Evolutionary conservation across 30 jellyfish, hydroid and myxozoan genomes (phyloP).

Genomic region (Chironex yamaguchii): DNA sequence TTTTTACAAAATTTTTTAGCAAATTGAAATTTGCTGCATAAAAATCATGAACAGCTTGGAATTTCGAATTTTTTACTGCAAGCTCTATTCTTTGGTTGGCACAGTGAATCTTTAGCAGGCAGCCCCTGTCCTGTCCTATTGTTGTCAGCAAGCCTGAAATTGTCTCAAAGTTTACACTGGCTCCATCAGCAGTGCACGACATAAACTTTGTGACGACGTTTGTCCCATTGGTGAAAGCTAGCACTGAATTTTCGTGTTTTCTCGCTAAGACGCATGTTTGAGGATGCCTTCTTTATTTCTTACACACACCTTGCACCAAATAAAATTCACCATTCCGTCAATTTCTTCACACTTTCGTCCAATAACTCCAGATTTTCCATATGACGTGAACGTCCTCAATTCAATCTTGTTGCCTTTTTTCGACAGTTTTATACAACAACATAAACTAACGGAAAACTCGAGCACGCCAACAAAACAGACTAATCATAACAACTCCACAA

Average conservation of each 20-base stretch:
- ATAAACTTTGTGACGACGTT: constrained; percentile 29
- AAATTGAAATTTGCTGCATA: constrained; percentile 44
- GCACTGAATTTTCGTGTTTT: constrained; percentile 28
- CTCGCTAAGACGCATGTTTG: not conserved
- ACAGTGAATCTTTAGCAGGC: constrained; percentile 79
- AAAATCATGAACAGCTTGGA: constrained; percentile 50
- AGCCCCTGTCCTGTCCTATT: constrained; percentile 27
- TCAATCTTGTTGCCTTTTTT: constrained; percentile 38
- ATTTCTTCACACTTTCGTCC: constrained; percentile 23
- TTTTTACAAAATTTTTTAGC: constrained; percentile 69
- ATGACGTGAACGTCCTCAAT: not conserved
- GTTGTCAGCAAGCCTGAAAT: constrained; percentile 58
- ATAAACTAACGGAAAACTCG: no score
- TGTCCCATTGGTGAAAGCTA: constrained; percentile 50
- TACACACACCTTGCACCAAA: constrained; percentile 68
- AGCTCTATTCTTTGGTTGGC: constrained; percentile 74
- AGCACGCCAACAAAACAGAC: no score
- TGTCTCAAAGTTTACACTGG: constrained; percentile 73
- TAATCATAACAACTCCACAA: no score
- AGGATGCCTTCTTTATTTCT: not conserved
- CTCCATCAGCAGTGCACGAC: constrained; percentile 75
- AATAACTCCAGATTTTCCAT: constrained; percentile 3
- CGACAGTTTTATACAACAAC: not conserved
- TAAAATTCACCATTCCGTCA: constrained; percentile 11
- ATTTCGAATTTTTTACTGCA: constrained; percentile 67